Percentiles rank a stretch among this genome's conserved stretches.
phyloP scores from a whole-genome alignment of 2,797 vertebrate species.

The Decapterus maruadsi region DNA sequence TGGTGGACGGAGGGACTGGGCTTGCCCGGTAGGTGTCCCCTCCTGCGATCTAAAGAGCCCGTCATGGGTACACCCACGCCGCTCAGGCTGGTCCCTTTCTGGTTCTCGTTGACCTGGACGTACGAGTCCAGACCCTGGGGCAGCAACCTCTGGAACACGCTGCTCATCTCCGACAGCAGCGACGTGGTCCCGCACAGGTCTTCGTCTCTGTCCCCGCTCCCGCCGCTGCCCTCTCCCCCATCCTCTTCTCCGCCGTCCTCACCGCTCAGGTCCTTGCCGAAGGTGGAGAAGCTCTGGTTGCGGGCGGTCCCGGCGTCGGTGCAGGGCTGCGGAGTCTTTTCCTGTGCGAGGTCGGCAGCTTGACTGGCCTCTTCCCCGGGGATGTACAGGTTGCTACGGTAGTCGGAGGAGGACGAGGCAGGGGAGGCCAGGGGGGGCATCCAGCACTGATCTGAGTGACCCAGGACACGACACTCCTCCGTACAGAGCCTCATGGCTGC shows the following conservation, averaged over 20 bases:
- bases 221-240: slow-evolving; percentile 47
- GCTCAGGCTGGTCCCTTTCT: slow-evolving; percentile 77
- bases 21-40: slow-evolving; percentile 91
- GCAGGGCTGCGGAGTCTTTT: slow-evolving; percentile 87
- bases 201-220: slow-evolving; percentile 78
- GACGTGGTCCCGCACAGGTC: slow-evolving; percentile 91
- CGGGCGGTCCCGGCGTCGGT: slow-evolving; percentile 81
- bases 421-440: slow-evolving; percentile 94
- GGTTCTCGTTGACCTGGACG: slow-evolving; percentile 87
- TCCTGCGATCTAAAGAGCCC: slow-evolving; percentile 91
- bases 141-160: slow-evolving; percentile 94
- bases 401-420: slow-evolving; percentile 89
- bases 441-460: slow-evolving; percentile 99
- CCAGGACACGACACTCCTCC: slow-evolving; percentile 95
- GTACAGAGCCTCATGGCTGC: slow-evolving; percentile 96
- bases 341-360: slow-evolving; percentile 73
- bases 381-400: slow-evolving; percentile 97
- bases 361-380: slow-evolving; percentile 91
- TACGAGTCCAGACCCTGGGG: slow-evolving; percentile 92
- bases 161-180: slow-evolving; percentile 96
- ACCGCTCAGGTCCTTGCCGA: slow-evolving; percentile 90
- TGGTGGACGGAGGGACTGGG: slow-evolving; percentile 88
- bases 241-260: slow-evolving; percentile 82
- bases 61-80: slow-evolving; percentile 75
- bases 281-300: slow-evolving; percentile 97